Percentiles rank a stretch among this genome's conserved stretches.
These are phyloP conservation scores for Periparus ater DNA, from an alignment of 2,797 vertebrate genomes.

Conservation along the genomic window DNA sequence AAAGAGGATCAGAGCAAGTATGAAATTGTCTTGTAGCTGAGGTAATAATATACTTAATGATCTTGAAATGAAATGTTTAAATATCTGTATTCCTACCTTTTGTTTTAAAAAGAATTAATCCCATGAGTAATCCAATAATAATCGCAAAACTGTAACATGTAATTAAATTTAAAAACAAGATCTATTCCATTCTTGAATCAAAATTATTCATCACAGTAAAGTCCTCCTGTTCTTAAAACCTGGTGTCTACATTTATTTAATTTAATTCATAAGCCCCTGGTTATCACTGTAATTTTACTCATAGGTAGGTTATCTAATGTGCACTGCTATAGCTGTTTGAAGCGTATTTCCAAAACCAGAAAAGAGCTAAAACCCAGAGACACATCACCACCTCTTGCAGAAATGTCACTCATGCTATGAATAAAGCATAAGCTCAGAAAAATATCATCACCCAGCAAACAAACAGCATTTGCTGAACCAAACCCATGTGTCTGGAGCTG, in stretches of 20 bases:
- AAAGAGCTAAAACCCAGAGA: not conserved
- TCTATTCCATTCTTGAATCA: not conserved
- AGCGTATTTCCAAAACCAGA: not conserved
- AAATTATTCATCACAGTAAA: not conserved
- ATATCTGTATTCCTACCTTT: not conserved
- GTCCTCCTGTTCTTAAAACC: not conserved
- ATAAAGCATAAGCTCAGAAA: slow-evolving; percentile 42
- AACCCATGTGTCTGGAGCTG: slow-evolving; percentile 8
- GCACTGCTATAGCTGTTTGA: not conserved
- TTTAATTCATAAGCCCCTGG: not conserved
- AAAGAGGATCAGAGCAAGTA: slow-evolving; percentile 21
- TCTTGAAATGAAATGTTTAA: not conserved
- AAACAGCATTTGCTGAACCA: not conserved
- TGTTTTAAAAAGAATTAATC: not conserved
- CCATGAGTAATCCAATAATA: not conserved
- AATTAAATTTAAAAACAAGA: not conserved
- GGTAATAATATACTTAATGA: not conserved
- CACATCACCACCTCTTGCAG: not conserved
- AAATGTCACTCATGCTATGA: not conserved
- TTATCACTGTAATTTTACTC: not conserved
- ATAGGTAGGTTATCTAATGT: not conserved
- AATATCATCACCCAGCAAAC: slow-evolving; percentile 28
- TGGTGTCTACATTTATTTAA: not conserved
- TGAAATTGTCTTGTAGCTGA: not conserved
- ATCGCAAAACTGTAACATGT: not conserved